These are phyloP conservation scores for Virgularia gustaviana DNA, from an alignment of 92 coral and sea anemone species.

Conservation along the genomic window DNA sequence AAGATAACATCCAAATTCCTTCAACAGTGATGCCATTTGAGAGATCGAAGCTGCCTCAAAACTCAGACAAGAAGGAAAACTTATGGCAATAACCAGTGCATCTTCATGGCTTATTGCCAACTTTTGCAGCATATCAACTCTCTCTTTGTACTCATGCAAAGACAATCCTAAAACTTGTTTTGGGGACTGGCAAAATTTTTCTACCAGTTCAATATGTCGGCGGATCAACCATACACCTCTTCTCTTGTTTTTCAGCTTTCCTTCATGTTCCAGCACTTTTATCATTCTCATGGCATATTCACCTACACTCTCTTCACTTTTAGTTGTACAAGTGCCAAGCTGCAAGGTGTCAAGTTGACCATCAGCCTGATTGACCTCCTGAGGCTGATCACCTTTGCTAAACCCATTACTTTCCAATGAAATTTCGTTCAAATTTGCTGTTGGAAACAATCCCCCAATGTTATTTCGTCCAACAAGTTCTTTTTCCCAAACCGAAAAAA, in stretches of 20 bases:
- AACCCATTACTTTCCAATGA: not conserved
- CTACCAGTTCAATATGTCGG: constrained; percentile 44
- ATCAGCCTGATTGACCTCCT: constrained; percentile 27
- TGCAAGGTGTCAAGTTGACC: no score
- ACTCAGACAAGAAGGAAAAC: constrained; percentile 70
- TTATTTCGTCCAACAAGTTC: no score
- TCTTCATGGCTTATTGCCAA: constrained; percentile 66
- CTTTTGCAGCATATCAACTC: constrained; percentile 58
- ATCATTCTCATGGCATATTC: constrained; percentile 29
- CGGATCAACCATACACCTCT: constrained; percentile 42
- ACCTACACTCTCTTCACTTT: not conserved
- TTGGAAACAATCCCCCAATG: no score
- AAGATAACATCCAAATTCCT: constrained; percentile 68
- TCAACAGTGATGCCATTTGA: constrained; percentile 59
- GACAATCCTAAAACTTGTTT: constrained; percentile 75
- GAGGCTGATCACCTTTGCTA: not conserved
- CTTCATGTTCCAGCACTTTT: constrained; percentile 27
- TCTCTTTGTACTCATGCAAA: constrained; percentile 48
- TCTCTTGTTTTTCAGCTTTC: constrained; percentile 37
- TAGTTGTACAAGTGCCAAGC: not conserved
- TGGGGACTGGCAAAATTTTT: constrained; percentile 49
- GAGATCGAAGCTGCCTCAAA: constrained; percentile 55
- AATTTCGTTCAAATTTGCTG: constrained; percentile 1
- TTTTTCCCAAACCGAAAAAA: no score
- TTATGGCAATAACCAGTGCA: constrained; percentile 66